Evolutionary conservation across 2,113 vertebrate genomes (phyloP).

Genomic region (Tychaedon coryphoeus): DNA sequence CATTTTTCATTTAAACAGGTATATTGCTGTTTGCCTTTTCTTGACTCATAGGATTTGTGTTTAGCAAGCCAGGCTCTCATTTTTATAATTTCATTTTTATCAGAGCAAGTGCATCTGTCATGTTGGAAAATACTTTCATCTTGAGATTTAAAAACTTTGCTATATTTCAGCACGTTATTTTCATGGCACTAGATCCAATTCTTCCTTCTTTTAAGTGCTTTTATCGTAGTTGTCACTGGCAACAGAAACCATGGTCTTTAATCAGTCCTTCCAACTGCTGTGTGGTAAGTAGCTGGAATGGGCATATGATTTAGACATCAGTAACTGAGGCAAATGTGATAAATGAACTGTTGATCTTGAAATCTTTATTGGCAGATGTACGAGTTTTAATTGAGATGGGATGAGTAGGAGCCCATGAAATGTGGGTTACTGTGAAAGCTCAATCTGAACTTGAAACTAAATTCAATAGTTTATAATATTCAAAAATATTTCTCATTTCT

Average conservation of each 20-base stretch:
- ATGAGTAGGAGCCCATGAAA: background rate
- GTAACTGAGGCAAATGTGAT: background rate
- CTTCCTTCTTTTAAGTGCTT: background rate
- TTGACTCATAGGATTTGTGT: background rate
- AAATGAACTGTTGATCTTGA: background rate
- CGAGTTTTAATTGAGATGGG: slow-evolving; percentile 1
- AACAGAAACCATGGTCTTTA: background rate
- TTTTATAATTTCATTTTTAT: background rate
- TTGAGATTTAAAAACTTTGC: background rate
- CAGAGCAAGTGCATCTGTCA: background rate
- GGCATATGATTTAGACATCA: background rate
- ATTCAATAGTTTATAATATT: background rate
- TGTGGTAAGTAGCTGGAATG: background rate
- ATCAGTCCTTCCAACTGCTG: background rate
- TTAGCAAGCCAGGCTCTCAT: background rate
- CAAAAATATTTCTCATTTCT: background rate
- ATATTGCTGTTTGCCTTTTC: background rate
- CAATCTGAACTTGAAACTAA: background rate
- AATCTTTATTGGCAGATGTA: background rate
- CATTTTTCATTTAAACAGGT: background rate
- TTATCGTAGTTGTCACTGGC: background rate
- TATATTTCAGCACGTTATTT: background rate
- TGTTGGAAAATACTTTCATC: background rate
- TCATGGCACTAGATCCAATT: background rate
- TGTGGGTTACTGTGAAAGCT: background rate